Conservation (phyloP, 2,888 invertebrate genomes). For the Cephus nigrinus region DNA sequence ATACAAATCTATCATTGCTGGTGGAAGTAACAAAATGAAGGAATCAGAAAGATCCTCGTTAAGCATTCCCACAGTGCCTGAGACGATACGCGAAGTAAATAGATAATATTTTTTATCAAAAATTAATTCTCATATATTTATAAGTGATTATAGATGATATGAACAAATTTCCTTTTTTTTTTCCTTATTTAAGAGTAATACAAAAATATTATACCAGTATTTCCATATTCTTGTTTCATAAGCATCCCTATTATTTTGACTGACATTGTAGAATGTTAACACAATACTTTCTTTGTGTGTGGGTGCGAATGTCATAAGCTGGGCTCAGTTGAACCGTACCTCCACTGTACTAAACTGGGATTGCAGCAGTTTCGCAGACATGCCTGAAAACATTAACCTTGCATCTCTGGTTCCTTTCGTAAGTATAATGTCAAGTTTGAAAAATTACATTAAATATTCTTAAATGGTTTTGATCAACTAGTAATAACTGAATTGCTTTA, state of each 20-base stretch:
- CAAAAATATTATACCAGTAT: no score
- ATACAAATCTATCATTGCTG: background rate
- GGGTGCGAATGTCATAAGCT: background rate
- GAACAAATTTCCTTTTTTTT: no score
- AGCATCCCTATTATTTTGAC: background rate
- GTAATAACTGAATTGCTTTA: background rate
- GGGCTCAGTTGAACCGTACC: background rate
- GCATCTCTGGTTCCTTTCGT: background rate
- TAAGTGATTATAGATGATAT: no score
- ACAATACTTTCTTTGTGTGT: background rate
- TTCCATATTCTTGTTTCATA: no score
- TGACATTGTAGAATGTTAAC: background rate
- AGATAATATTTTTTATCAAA: background rate
- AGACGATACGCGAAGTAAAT: background rate
- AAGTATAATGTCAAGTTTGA: background rate
- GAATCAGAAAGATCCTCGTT: background rate
- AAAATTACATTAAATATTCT: background rate
- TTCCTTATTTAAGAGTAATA: no score
- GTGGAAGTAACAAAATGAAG: background rate
- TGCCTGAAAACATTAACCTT: background rate
- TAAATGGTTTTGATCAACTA: background rate
- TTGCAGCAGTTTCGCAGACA: background rate
- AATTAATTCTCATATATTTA: background rate
- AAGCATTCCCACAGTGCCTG: background rate
- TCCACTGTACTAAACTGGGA: background rate